Evolutionary conservation across 2,797 vertebrate genomes (phyloP).

Genomic region (Synaphobranchus kaupii): DNA sequence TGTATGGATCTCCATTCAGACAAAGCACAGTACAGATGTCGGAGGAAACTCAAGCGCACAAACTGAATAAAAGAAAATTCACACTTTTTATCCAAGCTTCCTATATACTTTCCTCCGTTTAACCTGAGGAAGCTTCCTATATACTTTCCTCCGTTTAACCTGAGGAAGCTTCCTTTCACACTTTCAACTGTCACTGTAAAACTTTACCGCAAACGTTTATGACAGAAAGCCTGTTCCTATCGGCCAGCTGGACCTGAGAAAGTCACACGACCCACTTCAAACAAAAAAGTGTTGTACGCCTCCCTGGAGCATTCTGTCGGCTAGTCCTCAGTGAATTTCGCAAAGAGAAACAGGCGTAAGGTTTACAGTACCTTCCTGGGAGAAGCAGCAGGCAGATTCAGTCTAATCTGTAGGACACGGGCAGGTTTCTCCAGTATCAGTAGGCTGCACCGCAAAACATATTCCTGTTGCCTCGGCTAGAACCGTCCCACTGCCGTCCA

Average conservation of each 20-base stretch:
- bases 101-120: neutral
- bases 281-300: neutral
- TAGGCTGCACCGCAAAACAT: neutral
- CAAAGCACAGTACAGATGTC: neutral
- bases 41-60: neutral
- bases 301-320: neutral
- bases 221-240: neutral
- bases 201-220: neutral
- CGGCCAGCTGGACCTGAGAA: neutral
- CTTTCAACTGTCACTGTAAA: neutral
- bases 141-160: neutral
- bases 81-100: neutral
- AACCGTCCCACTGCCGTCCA: neutral
- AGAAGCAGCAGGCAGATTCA: neutral
- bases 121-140: neutral
- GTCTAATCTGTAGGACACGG: neutral
- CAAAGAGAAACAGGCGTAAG: neutral
- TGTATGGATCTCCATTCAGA: neutral
- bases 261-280: neutral
- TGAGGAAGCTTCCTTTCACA: neutral
- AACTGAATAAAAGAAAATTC: neutral
- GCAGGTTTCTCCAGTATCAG: neutral
- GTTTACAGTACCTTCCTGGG: conserved; percentile 16
- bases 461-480: neutral
- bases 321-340: neutral